A percentile compares a stretch with the other conserved stretches of the same genome.
phyloP scores from a whole-genome alignment of 2,888 invertebrate genomes.

The Drosophila koepferae region DNA sequence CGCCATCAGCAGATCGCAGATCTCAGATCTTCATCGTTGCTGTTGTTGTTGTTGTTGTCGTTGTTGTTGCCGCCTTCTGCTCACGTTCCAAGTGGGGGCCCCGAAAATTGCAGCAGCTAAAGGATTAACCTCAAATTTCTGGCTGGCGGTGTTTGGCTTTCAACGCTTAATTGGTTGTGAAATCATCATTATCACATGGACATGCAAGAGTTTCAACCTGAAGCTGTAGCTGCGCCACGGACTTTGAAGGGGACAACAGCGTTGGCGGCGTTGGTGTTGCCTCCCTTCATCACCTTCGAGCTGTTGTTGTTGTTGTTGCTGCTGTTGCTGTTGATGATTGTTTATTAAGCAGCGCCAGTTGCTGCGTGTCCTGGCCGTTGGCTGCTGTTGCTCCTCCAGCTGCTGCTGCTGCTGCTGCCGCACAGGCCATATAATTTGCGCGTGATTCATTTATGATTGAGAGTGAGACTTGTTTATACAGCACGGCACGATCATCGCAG shows the following conservation, averaged over 20 bases:
- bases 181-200: conserved; percentile 81
- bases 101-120: conserved; percentile 81
- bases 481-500: conserved; percentile 30
- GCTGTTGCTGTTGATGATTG: conserved; percentile 70
- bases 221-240: neutral
- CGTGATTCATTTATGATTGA: conserved; percentile 80
- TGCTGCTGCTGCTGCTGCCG: conserved; percentile 11
- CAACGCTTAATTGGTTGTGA: conserved; percentile 82
- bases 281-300: conserved; percentile 56
- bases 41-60: conserved; percentile 44
- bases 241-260: conserved; percentile 1
- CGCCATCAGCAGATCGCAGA: conserved; percentile 70
- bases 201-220: conserved; percentile 53
- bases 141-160: conserved; percentile 82
- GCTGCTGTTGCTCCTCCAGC: conserved; percentile 11
- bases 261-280: conserved; percentile 35
- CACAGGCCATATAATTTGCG: conserved; percentile 76
- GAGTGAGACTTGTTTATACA: conserved; percentile 38
- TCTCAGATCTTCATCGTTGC: conserved; percentile 71
- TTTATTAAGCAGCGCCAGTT: conserved; percentile 79
- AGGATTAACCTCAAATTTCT: conserved; percentile 80
- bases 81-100: conserved; percentile 65
- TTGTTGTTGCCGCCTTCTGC: conserved; percentile 71
- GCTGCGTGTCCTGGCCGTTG: conserved; percentile 53
- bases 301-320: conserved; percentile 3